phyloP scores from a whole-genome alignment of 2,113 vertebrate genomes.

The Argyrosomus japonicus region DNA sequence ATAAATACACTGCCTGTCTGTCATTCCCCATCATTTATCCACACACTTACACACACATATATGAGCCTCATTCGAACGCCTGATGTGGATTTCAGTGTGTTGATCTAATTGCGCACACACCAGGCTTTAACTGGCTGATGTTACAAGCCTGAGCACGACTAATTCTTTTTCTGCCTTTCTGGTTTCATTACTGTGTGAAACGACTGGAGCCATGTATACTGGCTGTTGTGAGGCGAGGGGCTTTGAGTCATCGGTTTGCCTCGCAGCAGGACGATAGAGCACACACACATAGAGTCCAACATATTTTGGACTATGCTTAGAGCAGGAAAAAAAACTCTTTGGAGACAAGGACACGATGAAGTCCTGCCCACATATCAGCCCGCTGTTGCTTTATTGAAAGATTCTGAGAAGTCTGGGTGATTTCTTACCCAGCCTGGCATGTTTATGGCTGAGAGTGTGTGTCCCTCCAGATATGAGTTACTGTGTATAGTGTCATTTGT shows the following conservation, averaged over 20 bases:
- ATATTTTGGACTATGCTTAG: conserved; percentile 8
- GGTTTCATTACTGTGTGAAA: conserved; percentile 66
- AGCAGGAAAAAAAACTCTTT: background rate
- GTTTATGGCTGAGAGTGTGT: conserved; percentile 52
- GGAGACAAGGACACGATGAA: conserved; percentile 48
- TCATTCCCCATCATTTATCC: conserved; percentile 1
- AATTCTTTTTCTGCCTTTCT: conserved; percentile 69
- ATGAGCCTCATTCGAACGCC: conserved; percentile 7
- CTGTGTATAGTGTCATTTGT: conserved; percentile 52
- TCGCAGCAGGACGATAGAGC: conserved; percentile 31
- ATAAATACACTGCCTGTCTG: conserved; percentile 6
- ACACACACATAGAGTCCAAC: conserved; percentile 10
- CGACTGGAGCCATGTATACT: conserved; percentile 34
- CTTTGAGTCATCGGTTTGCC: conserved; percentile 52
- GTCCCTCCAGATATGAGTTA: conserved; percentile 56
- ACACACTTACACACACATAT: background rate
- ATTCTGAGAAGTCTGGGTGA: conserved; percentile 35
- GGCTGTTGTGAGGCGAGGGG: conserved; percentile 31
- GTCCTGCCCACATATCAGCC: conserved; percentile 45
- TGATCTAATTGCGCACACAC: conserved; percentile 63
- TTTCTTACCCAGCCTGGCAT: conserved; percentile 62
- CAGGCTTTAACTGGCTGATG: conserved; percentile 53
- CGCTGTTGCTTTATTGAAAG: conserved; percentile 43
- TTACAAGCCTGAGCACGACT: conserved; percentile 66
- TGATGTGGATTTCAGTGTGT: conserved; percentile 58